Evolutionary conservation across 2,113 vertebrate species (phyloP), one percentile per base, ranked within the genome.

Genomic region (Orcinus orca): DNA sequence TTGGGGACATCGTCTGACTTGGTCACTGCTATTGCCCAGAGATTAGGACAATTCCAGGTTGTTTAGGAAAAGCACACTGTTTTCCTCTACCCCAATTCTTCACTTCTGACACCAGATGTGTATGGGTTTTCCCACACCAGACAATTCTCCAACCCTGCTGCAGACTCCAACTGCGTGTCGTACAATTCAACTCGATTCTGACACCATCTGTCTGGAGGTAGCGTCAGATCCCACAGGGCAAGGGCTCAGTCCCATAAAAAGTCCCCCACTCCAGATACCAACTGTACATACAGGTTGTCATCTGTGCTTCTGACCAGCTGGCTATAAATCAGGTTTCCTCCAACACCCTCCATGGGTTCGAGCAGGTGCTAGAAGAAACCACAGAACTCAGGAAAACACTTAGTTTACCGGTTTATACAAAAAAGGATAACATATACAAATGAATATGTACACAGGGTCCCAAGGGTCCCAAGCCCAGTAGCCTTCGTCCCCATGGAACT

Each of bases 351-450:
- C 33, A 14, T 1, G 36, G 88, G 26, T 31, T 67, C 0, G 0
- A 23, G n/a, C 60, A 25, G 6, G 1, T 2, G 8, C 18, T 55
- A 26, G 47, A 38, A 67, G 0, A 5, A 65, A 18, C n/a, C 26
- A 80, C 55, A 15, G 33, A n/a, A 58, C 50, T 25, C 65, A n/a
- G 50, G 71, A 50, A n/a, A 76, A 76, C 13, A 47, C 20, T 88
- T 60, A 26, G 3, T 25, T 36, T 76, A 47, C 41, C 25, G 3
- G 50, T 26, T 80, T 33, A 11, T 25, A 81, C 15, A 20, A 26
- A 8, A 29, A 67, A 58, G 5, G 29, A 17, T 23, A 80, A 36
- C 4, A 1, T 33, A 25, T 31, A 79, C 18, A 17, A 53, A 36
- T 55, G 60, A 79, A 82, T 53, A 21, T 7, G 65, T 5, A 8